Evolutionary conservation across 2,888 invertebrate species (phyloP).

Genomic region (Eurytoma adleriae): DNA sequence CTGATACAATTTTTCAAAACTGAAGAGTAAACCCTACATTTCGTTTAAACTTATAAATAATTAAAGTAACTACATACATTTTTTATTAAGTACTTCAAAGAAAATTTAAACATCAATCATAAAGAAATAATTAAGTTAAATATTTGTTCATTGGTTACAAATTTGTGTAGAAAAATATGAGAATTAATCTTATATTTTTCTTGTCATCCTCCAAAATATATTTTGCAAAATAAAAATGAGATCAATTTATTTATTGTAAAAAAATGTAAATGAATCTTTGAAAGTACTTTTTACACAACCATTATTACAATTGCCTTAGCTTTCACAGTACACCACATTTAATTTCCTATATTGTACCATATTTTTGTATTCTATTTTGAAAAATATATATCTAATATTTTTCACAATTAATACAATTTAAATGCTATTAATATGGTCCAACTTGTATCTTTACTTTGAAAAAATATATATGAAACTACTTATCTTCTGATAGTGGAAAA

Average conservation of each 20-base stretch:
- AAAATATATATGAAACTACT: constrained; percentile 38
- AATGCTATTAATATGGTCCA: constrained; percentile 48
- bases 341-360: neutral
- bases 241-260: neutral
- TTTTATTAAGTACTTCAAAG: constrained; percentile 40
- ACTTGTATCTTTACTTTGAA: constrained; percentile 30
- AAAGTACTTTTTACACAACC: constrained; percentile 48
- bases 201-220: neutral
- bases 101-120: constrained; percentile 4
- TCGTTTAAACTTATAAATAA: neutral
- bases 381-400: constrained; percentile 46
- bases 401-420: constrained; percentile 32
- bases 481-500: constrained; percentile 22
- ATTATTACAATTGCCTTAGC: constrained; percentile 15
- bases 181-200: constrained; percentile 22
- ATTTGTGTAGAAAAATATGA: constrained; percentile 43
- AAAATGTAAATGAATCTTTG: constrained; percentile 34
- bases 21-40: neutral
- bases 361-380: constrained; percentile 33
- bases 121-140: neutral
- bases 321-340: neutral
- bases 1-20: neutral
- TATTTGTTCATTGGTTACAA: neutral
- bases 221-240: constrained; percentile 1
- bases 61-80: constrained; percentile 14